Conservation (phyloP, 2,888 invertebrate genomes). For the Ophion ventricosus region DNA sequence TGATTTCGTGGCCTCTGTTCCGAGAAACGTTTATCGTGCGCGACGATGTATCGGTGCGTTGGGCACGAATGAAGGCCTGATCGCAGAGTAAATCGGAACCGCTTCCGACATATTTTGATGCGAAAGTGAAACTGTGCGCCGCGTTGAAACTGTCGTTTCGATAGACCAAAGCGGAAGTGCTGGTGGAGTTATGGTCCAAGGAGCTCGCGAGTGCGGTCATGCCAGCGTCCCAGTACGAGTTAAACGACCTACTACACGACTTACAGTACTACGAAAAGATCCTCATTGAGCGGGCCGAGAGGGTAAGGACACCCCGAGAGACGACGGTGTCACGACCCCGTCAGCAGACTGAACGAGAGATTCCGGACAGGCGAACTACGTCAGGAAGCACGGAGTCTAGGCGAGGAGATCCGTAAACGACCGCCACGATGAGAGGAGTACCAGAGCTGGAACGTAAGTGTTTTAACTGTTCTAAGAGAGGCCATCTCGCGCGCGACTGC, state of each 20-base stretch:
- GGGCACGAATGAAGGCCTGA: neutral
- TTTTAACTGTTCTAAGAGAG: slow-evolving; percentile 16
- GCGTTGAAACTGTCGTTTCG: neutral
- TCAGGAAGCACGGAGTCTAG: neutral
- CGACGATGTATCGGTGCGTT: neutral
- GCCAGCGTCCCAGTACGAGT: neutral
- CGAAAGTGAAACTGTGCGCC: neutral
- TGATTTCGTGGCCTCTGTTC: neutral
- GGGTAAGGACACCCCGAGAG: neutral
- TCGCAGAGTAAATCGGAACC: neutral
- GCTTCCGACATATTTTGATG: neutral
- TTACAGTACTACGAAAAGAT: neutral
- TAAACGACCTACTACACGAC: neutral
- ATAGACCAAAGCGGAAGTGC: neutral
- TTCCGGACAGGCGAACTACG: too few species aligned
- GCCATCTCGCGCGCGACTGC: neutral
- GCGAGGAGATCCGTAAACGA: neutral
- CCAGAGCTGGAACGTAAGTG: neutral
- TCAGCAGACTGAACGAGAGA: too few species aligned
- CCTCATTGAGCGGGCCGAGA: neutral
- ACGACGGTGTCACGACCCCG: neutral
- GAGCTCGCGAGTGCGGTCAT: neutral
- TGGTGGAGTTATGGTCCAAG: neutral
- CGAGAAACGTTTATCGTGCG: neutral
- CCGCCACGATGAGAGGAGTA: too few species aligned